phyloP scores from a whole-genome alignment of 2,888 invertebrate genomes.

The Aleiodes testaceus region DNA sequence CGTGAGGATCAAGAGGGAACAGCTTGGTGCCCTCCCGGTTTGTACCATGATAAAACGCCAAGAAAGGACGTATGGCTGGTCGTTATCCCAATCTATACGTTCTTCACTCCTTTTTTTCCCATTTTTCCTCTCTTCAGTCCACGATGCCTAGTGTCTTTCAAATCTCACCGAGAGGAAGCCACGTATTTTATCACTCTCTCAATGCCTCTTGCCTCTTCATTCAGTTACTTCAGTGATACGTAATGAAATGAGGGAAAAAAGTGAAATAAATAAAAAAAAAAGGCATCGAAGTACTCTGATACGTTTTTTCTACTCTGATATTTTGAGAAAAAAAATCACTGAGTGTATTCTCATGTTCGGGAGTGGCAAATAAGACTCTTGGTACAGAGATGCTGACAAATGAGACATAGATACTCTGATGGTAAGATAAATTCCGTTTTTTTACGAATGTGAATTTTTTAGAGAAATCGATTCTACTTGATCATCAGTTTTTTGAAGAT shows the following conservation, averaged over 20 bases:
- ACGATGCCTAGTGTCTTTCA: constrained; percentile 18
- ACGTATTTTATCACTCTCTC: constrained; percentile 35
- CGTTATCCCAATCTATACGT: constrained; percentile 53
- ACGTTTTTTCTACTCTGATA: no score
- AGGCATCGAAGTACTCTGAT: no score
- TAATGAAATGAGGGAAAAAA: constrained; percentile 28
- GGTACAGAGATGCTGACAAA: no score
- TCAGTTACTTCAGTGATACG: constrained; percentile 34
- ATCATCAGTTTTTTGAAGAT: no score
- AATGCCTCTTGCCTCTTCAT: constrained; percentile 12
- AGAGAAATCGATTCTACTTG: no score
- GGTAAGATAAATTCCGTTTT: neutral
- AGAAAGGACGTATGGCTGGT: constrained; percentile 51
- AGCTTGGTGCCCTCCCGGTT: constrained; percentile 45
- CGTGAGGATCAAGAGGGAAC: constrained; percentile 29
- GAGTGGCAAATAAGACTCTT: no score
- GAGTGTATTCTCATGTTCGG: no score
- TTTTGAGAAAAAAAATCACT: no score
- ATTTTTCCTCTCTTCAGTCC: constrained; percentile 37
- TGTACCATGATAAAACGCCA: constrained; percentile 32
- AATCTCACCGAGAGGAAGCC: constrained; percentile 27
- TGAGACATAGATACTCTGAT: no score
- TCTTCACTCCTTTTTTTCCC: constrained; percentile 15
- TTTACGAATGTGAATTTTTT: no score
- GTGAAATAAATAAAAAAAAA: constrained; percentile 7